Evolutionary conservation across 1,140 invertebrate genomes (phyloP).

Genomic region (Meloidogyne hapla): DNA sequence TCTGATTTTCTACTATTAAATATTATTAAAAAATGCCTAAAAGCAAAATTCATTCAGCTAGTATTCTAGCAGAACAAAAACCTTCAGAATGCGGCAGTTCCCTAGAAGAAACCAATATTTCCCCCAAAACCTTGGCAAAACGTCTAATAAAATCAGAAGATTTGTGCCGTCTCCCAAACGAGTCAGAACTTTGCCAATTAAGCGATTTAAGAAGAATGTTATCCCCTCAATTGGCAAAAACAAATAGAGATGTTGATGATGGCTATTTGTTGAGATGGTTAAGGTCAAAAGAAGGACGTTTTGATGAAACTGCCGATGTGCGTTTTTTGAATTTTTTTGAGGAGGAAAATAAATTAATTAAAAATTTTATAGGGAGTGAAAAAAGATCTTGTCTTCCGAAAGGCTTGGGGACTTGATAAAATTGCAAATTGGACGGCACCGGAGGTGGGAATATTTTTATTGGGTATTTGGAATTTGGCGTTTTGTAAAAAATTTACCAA

Average conservation of each 20-base stretch:
- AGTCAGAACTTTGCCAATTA: constrained; percentile 15
- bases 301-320: constrained; percentile 61
- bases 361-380: constrained; percentile 43
- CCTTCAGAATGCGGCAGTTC: neutral
- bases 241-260: constrained; percentile 41
- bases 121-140: neutral
- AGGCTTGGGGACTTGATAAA: constrained; percentile 59
- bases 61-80: constrained; percentile 24
- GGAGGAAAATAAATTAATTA: neutral
- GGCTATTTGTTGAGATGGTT: constrained; percentile 58
- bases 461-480: neutral
- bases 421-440: constrained; percentile 60
- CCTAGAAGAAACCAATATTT: neutral
- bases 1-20: neutral
- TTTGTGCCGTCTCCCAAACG: constrained; percentile 19
- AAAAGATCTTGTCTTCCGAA: constrained; percentile 59
- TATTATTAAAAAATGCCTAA: constrained; percentile 8
- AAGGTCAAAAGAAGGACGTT: constrained; percentile 60
- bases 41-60: constrained; percentile 27
- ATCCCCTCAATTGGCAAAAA: constrained; percentile 2
- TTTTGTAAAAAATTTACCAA: neutral
- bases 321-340: neutral
- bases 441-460: constrained; percentile 41
- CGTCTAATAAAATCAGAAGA: neutral
- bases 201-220: constrained; percentile 18